These are phyloP conservation scores for Pyrrhia umbra DNA, from an alignment of 2,888 invertebrate genomes.

Conservation along the genomic window DNA sequence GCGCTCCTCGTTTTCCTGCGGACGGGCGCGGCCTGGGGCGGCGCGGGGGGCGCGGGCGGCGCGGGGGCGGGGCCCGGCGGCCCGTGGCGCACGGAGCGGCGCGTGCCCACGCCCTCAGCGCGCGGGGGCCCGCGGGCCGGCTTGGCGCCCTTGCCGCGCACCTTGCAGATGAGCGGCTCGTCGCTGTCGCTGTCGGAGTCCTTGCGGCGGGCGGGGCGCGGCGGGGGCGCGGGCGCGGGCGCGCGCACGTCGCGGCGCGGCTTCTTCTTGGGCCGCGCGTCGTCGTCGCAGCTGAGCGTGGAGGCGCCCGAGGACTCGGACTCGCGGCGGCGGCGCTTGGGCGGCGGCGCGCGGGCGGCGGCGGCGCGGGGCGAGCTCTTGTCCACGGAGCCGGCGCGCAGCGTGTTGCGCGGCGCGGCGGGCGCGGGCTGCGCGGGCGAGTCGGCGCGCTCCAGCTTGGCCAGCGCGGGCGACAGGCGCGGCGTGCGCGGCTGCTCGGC, in stretches of 20 bases:
- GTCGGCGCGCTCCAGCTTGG: conserved; percentile 77
- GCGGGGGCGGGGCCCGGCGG: conserved; percentile 75
- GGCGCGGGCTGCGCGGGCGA: conserved; percentile 72
- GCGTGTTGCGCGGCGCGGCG: conserved; percentile 70
- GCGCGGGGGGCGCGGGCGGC: conserved; percentile 63
- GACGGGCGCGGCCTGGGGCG: conserved; percentile 75
- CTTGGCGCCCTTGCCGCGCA: conserved; percentile 85
- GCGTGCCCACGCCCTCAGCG: conserved; percentile 88
- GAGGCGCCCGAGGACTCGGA: conserved; percentile 94
- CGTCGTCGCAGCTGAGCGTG: conserved; percentile 91
- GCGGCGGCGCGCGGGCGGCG: conserved; percentile 70
- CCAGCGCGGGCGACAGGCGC: conserved; percentile 82
- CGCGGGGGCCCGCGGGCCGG: conserved; percentile 53
- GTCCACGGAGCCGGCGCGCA: conserved; percentile 80
- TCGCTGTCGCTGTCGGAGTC: conserved; percentile 95
- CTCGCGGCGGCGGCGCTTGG: conserved; percentile 94
- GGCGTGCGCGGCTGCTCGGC: conserved; percentile 88
- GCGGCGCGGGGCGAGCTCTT: conserved; percentile 76
- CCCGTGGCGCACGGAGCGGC: conserved; percentile 89
- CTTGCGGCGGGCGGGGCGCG: conserved; percentile 86
- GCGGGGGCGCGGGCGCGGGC: conserved; percentile 85
- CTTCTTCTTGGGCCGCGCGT: conserved; percentile 82
- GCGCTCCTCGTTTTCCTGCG: conserved; percentile 93
- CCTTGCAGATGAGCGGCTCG: conserved; percentile 94
- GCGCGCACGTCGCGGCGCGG: conserved; percentile 77